These are phyloP conservation scores for Agrotis clavis DNA, from an alignment of 2,888 invertebrate genomes.

Conservation along the genomic window DNA sequence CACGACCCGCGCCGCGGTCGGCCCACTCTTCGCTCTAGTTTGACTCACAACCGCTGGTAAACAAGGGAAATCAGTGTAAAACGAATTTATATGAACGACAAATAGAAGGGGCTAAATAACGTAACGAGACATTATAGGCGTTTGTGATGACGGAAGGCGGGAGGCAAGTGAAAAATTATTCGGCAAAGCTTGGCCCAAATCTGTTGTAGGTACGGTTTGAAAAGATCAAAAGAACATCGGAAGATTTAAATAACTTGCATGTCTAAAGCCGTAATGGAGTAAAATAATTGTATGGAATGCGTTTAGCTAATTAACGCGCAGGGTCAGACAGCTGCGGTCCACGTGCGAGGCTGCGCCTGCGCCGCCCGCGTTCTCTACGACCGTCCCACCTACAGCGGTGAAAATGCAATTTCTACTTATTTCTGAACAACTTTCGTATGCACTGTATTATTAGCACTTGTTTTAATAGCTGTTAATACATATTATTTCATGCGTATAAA, in stretches of 20 bases:
- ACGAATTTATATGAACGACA: conserved; percentile 85
- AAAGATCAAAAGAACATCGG: conserved; percentile 43
- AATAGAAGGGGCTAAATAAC: conserved; percentile 74
- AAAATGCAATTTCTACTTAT: conserved; percentile 49
- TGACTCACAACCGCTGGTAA: conserved; percentile 88
- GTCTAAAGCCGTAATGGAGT: conserved; percentile 42
- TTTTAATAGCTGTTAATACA: conserved; percentile 3
- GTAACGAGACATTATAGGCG: conserved; percentile 55
- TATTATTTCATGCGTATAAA: neutral
- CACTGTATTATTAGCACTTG: conserved; percentile 20
- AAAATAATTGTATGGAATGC: conserved; percentile 83
- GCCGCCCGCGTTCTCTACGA: conserved; percentile 40
- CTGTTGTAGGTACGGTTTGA: conserved; percentile 10
- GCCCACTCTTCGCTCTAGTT: conserved; percentile 88
- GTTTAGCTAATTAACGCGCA: conserved; percentile 85
- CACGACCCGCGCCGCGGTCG: conserved; percentile 89
- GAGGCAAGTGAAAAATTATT: conserved; percentile 24
- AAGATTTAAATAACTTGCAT: conserved; percentile 39
- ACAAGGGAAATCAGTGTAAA: conserved; percentile 89
- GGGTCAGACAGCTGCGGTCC: conserved; percentile 82
- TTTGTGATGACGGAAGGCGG: conserved; percentile 33
- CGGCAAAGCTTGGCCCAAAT: conserved; percentile 21
- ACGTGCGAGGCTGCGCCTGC: conserved; percentile 74
- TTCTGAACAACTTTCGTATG: conserved; percentile 40
- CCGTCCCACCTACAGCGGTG: conserved; percentile 38